phyloP scores from a whole-genome alignment of 2,797 vertebrate species.

The Acanthis flammea region DNA sequence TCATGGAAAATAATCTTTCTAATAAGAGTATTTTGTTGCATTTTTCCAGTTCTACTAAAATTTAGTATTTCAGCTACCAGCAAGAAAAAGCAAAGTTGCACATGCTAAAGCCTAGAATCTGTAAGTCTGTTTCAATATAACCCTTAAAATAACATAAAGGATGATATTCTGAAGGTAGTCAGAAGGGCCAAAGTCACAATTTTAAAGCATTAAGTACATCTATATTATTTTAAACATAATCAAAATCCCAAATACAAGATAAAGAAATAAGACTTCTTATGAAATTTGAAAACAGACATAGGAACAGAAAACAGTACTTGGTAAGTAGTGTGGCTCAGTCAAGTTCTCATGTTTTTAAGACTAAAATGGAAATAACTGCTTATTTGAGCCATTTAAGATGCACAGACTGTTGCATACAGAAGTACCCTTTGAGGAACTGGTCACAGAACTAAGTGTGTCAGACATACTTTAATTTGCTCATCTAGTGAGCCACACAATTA shows the following conservation, averaged over 20 bases:
- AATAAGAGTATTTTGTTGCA: neutral
- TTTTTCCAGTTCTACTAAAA: neutral
- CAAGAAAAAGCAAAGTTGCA: neutral
- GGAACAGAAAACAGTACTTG: neutral
- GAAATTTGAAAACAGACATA: neutral
- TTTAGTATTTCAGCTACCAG: neutral
- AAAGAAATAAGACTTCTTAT: neutral
- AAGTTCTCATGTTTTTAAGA: neutral
- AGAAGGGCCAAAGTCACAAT: neutral
- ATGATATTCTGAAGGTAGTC: neutral
- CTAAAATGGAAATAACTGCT: neutral
- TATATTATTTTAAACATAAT: neutral
- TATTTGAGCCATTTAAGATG: neutral
- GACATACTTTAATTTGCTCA: slow-evolving; percentile 37
- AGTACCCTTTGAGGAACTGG: neutral
- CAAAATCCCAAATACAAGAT: neutral
- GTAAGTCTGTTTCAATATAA: neutral
- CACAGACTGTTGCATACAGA: neutral
- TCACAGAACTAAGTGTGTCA: neutral
- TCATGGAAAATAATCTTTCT: neutral
- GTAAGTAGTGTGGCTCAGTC: neutral
- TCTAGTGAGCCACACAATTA: slow-evolving; percentile 62
- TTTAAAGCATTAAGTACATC: neutral
- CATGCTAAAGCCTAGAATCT: neutral
- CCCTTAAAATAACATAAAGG: neutral